Evolutionary conservation across 1,140 invertebrate genomes (phyloP).

Genomic region (Euschistus heros): DNA sequence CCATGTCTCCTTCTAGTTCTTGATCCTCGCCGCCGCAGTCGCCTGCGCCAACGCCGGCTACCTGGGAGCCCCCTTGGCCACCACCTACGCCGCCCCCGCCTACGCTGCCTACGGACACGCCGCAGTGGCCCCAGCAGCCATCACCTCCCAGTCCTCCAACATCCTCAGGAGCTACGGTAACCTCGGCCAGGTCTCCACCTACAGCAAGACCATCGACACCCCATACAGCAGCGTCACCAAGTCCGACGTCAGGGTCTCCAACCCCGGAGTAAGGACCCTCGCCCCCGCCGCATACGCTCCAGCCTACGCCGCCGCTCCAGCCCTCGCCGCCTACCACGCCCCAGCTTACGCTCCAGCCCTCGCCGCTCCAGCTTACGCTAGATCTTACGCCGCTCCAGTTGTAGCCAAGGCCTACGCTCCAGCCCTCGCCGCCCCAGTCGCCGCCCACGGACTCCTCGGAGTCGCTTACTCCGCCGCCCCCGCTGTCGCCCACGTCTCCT

Average conservation of each 20-base stretch:
- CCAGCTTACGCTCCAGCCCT: neutral
- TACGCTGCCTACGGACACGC: constrained; percentile 17
- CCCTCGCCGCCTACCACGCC: neutral
- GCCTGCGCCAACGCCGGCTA: constrained; percentile 3
- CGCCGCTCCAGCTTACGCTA: constrained; percentile 11
- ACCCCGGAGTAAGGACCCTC: constrained; percentile 9
- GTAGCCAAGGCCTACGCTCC: constrained; percentile 22
- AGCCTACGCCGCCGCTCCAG: neutral
- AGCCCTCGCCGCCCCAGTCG: constrained; percentile 20
- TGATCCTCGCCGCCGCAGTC: constrained; percentile 22
- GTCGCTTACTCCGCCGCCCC: constrained; percentile 21
- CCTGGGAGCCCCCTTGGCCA: neutral
- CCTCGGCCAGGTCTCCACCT: constrained; percentile 31
- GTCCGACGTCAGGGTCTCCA: constrained; percentile 28
- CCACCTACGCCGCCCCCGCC: neutral
- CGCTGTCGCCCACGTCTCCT: constrained; percentile 24
- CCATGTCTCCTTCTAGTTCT: constrained; percentile 23
- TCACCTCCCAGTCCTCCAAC: constrained; percentile 29
- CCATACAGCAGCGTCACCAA: constrained; percentile 29
- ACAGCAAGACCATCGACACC: constrained; percentile 17
- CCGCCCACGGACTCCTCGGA: neutral
- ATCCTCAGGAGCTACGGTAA: constrained; percentile 27
- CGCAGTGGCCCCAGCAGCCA: constrained; percentile 31
- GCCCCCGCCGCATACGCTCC: neutral
- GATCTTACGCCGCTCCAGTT: constrained; percentile 20